These are phyloP conservation scores for Climacteris rufus DNA, from an alignment of 2,113 vertebrate species.

Conservation along the genomic window DNA sequence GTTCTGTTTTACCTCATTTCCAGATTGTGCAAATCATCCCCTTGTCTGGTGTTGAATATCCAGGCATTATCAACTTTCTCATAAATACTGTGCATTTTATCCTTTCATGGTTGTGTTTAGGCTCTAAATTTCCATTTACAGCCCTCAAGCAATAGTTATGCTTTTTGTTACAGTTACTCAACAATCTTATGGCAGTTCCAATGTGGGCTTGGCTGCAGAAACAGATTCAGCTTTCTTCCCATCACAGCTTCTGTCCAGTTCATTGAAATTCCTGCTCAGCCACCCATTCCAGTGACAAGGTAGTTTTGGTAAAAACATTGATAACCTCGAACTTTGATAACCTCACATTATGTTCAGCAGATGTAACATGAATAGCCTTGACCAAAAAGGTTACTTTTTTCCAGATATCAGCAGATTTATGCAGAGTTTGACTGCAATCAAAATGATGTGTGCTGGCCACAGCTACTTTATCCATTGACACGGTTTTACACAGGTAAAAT, in stretches of 20 bases:
- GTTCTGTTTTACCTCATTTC: neutral
- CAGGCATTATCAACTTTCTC: neutral
- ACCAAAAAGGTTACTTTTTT: neutral
- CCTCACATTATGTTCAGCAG: neutral
- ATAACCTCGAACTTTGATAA: neutral
- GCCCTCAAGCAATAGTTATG: neutral
- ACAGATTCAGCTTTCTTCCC: constrained; percentile 70
- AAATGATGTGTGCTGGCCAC: constrained; percentile 93
- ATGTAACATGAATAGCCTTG: neutral
- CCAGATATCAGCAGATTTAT: constrained; percentile 89
- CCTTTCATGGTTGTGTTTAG: neutral
- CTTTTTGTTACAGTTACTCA: constrained; percentile 74
- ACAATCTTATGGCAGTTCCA: constrained; percentile 77
- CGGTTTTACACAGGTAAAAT: constrained; percentile 85
- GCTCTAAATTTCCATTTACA: neutral
- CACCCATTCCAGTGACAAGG: constrained; percentile 78
- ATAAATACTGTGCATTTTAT: neutral
- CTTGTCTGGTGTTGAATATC: neutral
- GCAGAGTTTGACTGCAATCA: constrained; percentile 91
- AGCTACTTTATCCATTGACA: constrained; percentile 87
- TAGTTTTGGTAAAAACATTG: neutral
- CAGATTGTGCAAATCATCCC: neutral
- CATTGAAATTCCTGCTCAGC: constrained; percentile 74
- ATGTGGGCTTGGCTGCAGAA: constrained; percentile 76
- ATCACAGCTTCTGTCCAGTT: constrained; percentile 87